These are phyloP conservation scores for Sebastes taczanowskii DNA, from an alignment of 2,797 vertebrate species.

Conservation along the genomic window DNA sequence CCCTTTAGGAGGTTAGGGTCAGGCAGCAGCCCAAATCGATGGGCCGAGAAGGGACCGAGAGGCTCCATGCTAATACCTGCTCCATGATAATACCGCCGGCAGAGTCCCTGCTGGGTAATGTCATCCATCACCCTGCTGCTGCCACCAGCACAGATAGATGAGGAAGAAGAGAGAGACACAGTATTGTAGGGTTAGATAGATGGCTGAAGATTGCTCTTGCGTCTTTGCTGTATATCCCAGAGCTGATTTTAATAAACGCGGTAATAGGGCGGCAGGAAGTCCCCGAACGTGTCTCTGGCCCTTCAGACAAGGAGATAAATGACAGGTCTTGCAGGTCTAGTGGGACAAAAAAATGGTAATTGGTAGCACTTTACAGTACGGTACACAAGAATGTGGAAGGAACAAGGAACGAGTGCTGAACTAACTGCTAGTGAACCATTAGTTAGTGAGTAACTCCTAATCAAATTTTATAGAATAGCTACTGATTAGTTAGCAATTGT, in stretches of 20 bases:
- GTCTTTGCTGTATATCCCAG: conserved; percentile 45
- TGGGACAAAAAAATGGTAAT: conserved; percentile 74
- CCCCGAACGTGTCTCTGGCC: conserved; percentile 48
- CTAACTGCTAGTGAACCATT: neutral
- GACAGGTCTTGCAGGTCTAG: conserved; percentile 46
- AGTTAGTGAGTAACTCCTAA: too few relatives aligned
- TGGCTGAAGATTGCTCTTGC: conserved; percentile 31
- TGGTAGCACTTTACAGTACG: neutral
- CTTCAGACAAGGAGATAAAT: conserved; percentile 76
- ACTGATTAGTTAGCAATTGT: too few relatives aligned
- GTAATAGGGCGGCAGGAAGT: conserved; percentile 61
- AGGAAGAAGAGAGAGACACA: conserved; percentile 17
- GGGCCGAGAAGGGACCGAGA: conserved; percentile 49
- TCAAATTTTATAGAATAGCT: too few relatives aligned
- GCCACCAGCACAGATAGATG: conserved; percentile 47
- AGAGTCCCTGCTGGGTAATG: conserved; percentile 70
- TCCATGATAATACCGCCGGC: conserved; percentile 53
- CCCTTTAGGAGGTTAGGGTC: conserved; percentile 71
- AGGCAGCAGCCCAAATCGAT: conserved; percentile 72
- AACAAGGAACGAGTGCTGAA: neutral
- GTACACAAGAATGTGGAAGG: neutral
- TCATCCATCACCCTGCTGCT: conserved; percentile 74
- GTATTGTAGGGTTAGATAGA: conserved; percentile 49
- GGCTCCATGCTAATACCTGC: conserved; percentile 71
- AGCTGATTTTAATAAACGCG: conserved; percentile 76